Base-by-base conservation (phyloP, 2,888 invertebrate species). In the Sepiola atlantica region DNA sequence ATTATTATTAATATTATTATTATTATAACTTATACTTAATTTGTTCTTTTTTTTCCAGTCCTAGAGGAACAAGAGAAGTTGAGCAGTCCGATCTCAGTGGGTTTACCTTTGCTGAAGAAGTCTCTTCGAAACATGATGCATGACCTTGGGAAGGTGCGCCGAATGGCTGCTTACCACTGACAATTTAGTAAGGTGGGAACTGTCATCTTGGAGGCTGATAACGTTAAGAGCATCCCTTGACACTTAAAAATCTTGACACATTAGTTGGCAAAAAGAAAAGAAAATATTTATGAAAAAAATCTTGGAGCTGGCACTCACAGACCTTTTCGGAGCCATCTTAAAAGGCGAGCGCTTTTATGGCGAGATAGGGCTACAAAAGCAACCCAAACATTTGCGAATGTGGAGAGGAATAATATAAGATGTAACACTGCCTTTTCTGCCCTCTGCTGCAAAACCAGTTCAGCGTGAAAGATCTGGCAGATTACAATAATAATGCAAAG, bases 111-210 rank as follows among this genome's bases (percentile, higher is more conserved):
- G 20, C 94, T 96, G 24, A 96, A 96, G 94, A 95, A 95, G 77
- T 95, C 95, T 20, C 94, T 96, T 35, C 95, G 95, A 90, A 94
- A 94, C 57, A 94, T 96, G 93, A 95, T 95, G 90, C 94, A 94
- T 90, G 96, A 96, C 94, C 94, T 96, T 32, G 94, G 94, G 18
- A 96, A 96, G 94, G 96, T 96, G 32, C 95, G 96, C 93, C 94
- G 95, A n/a, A 95, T 96, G 96, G 95, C 96, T 18, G 95, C 96
- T 45, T 96, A 96, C 91, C 96, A 96, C 61, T 95, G 94, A 95
- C n/a, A 77, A 32, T 24, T 24, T 3, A 57, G 77, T 14, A 92
- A 35, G 45, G 77, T 57, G 55, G 45, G 55, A 93, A 14, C 14
- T 35, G 32, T 24, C 35, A 35, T 91, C n/a, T 35, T 18, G n/a